Conservation (phyloP, 2,888 invertebrate species). For the Cryptocephalus moraei region DNA sequence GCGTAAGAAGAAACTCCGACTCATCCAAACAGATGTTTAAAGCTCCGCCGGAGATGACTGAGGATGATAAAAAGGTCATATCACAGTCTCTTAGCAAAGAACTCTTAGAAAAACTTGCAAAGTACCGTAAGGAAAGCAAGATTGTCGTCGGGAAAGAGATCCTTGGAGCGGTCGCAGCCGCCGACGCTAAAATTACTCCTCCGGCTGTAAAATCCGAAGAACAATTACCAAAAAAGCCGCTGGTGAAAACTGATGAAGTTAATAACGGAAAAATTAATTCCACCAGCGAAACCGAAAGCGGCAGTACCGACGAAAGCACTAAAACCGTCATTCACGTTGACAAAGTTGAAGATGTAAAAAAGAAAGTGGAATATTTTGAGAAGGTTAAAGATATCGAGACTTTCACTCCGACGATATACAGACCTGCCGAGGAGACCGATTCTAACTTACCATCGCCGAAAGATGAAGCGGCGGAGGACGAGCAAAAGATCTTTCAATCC, state of each 20-base stretch:
- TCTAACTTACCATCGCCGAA: too few species aligned
- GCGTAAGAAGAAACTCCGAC: slow-evolving; percentile 40
- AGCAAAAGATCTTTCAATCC: slow-evolving; percentile 31
- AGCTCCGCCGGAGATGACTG: slow-evolving; percentile 36
- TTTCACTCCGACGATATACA: slow-evolving; percentile 35
- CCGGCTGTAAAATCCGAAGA: slow-evolving; percentile 8
- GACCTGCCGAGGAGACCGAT: slow-evolving; percentile 40
- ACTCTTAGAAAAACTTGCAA: slow-evolving; percentile 52
- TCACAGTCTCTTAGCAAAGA: slow-evolving; percentile 66
- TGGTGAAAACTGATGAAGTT: slow-evolving; percentile 31
- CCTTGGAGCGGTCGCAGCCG: slow-evolving; percentile 49
- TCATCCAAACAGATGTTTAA: slow-evolving; percentile 11
- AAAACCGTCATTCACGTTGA: slow-evolving; percentile 57
- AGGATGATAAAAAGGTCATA: slow-evolving; percentile 61
- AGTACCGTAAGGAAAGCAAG: slow-evolving; percentile 26
- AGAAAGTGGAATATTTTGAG: slow-evolving; percentile 74
- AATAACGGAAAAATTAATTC: slow-evolving; percentile 38
- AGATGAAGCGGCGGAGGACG: slow-evolving; percentile 8
- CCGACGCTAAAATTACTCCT: slow-evolving; percentile 36
- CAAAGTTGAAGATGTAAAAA: slow-evolving; percentile 52
- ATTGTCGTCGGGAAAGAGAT: slow-evolving; percentile 46
- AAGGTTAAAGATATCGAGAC: slow-evolving; percentile 49
- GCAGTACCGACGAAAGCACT: slow-evolving; percentile 57
- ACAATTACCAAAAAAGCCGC: slow-evolving; percentile 29
- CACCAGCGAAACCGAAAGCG: slow-evolving; percentile 60